Evolutionary conservation across 2,888 invertebrate species (phyloP), one percentile per base, ranked within the genome.

Genomic region (Anagyrus pseudococci): DNA sequence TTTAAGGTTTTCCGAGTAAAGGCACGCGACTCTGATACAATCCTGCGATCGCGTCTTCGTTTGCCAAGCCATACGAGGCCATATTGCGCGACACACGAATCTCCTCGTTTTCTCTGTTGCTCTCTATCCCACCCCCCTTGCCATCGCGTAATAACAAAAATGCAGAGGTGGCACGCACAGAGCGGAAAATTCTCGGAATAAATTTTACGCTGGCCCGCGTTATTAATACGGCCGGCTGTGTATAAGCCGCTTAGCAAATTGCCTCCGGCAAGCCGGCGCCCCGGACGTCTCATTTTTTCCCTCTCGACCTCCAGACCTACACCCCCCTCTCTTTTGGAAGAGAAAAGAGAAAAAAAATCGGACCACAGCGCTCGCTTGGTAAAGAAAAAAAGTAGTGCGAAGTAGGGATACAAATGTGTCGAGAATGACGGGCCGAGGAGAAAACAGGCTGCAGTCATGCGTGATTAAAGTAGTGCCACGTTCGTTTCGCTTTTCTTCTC

Each of bases 391-490:
- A 2, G 33, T 2, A 15, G 33, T 13, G 15, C 33, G 15, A 8
- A 37, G 8, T 8, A 37, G 33, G 8, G 33, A 37, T 37, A 37
- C 3, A 37, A 37, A 15, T 10, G 6, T 4, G 10, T 7, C 29
- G 29, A 29, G 29, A 13, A 2, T 8, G 44, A 29, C n/a, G 26
- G 40, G 40, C 41, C 22, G 25, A 20, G 19, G 22, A 43, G 46
- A 44, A 52, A 58, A 52, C 46, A 58, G 46, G 52, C 50, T 52
- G 44, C 52, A 46, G 58, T 37, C 13, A 19, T 13, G 37, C 25
- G 53, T 53, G 53, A 59, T 53, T 53, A 46, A 53, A 46, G 46
- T 46, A 19, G 41, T 47, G n/a, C 19, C 13, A 15, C 19, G 44
- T 22, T 37, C 23, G 19, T 40, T 6, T 40, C 13, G 15, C 37